Conservation (phyloP, 2,113 vertebrate species). For the Phylloscopus trochilus region DNA sequence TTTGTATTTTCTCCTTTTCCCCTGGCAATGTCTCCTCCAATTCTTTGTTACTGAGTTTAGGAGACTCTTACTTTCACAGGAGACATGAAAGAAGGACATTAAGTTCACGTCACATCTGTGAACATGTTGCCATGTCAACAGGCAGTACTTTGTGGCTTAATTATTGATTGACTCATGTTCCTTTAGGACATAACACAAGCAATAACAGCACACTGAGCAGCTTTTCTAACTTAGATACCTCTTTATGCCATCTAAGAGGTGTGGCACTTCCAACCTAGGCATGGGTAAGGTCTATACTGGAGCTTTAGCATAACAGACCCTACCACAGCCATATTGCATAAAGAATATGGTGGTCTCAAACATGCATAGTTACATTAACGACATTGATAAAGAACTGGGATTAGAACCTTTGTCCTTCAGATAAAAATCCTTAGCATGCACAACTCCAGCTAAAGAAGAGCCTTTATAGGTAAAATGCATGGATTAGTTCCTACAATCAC, state of each 20-base stretch:
- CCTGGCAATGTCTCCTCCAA: background rate
- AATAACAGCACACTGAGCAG: constrained; percentile 60
- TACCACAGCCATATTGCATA: background rate
- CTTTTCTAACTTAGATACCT: constrained; percentile 40
- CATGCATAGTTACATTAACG: background rate
- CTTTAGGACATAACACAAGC: constrained; percentile 69
- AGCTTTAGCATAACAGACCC: background rate
- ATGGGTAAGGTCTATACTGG: background rate
- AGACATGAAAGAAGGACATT: constrained; percentile 64
- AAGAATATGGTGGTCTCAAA: background rate
- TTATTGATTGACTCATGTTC: constrained; percentile 74
- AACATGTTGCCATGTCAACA: constrained; percentile 66
- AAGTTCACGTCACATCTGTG: constrained; percentile 61
- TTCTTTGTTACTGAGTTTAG: constrained; percentile 30
- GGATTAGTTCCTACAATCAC: background rate
- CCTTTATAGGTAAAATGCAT: background rate
- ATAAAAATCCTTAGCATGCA: background rate
- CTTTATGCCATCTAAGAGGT: constrained; percentile 19
- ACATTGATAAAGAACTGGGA: background rate
- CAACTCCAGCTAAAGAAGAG: background rate
- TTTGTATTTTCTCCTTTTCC: constrained; percentile 9
- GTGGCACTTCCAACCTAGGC: constrained; percentile 10
- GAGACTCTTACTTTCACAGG: constrained; percentile 50
- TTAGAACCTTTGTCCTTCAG: background rate
- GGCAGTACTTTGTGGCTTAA: constrained; percentile 67